phyloP scores from a whole-genome alignment of 2,888 invertebrate genomes.

The Hirudinaria manillensis region DNA sequence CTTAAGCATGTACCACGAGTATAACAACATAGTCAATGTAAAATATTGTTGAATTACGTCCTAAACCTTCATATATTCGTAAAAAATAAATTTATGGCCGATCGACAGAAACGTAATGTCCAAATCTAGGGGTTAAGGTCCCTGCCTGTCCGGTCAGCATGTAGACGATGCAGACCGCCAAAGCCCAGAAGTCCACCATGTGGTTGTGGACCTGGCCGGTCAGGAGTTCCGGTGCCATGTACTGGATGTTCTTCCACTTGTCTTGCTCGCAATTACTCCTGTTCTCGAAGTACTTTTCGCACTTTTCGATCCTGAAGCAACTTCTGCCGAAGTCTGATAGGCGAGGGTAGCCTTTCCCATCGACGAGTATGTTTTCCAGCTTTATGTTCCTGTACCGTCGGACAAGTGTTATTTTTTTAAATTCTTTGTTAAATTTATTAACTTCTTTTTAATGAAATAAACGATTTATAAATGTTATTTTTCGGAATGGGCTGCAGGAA shows the following conservation, averaged over 20 bases:
- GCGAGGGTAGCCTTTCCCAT: slow-evolving; percentile 21
- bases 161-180: slow-evolving; percentile 24
- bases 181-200: slow-evolving; percentile 27
- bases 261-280: not conserved
- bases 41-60: too few species aligned
- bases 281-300: not conserved
- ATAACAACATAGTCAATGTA: too few species aligned
- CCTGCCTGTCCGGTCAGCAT: slow-evolving; percentile 27
- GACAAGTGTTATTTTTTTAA: slow-evolving; percentile 45
- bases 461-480: too few species aligned
- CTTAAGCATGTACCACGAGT: too few species aligned
- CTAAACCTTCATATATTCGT: too few species aligned
- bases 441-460: too few species aligned
- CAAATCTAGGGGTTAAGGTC: too few species aligned
- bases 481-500: too few species aligned
- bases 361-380: slow-evolving; percentile 22
- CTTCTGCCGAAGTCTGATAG: slow-evolving; percentile 24
- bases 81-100: not conserved
- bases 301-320: not conserved
- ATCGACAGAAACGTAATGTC: not conserved
- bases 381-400: slow-evolving; percentile 22
- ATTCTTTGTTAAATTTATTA: not conserved
- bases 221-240: slow-evolving; percentile 23
- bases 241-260: slow-evolving; percentile 6
- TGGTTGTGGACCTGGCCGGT: not conserved